Base-by-base conservation (phyloP, 2,888 invertebrate genomes). In the Teleogryllus oceanicus region DNA sequence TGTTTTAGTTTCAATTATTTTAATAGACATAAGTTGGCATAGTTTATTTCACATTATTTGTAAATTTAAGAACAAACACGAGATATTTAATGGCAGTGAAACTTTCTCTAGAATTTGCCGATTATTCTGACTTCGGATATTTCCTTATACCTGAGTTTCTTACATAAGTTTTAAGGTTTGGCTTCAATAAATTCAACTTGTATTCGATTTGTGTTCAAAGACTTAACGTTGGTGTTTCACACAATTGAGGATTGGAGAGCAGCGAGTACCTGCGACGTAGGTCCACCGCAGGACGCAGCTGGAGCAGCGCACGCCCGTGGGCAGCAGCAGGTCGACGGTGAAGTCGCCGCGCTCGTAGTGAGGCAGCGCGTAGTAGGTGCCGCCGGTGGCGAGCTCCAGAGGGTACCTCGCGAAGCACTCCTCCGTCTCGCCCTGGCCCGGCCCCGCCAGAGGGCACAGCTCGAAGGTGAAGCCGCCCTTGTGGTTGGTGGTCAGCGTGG, bases 261-360 rank as follows among this genome's bases (percentile, higher is more conserved):
- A 37, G 8, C 5, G 37, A 5, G 37, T 84, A 85, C 89, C 90
- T 21, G 87, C 86, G 2, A 84, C 84, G 82, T 90, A 91, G 62
- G 88, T 88, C 91, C 91, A 91, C 80, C 90, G 88, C 2, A 91
- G 84, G 0, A 90, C 89, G 83, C 91, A 90, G 76, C 89, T 89
- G 0, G 87, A 82, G 83, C 90, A 91, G n/a, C 84, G 87, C 20
- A 90, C 78, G 3, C 85, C 86, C 3, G 83, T 49, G 0, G 91
- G 91, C 16, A 90, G 85, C 51, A 83, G 82, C 4, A 88, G 83
- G 3, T 81, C 76, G 3, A 86, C 82, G 18, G 81, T 80, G 79
- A 85, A 84, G n/a, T 83, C 82, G 1, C 84, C 85, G 2, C 81
- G 51, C 49, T 84, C 82, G 11, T 81, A 80, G 11, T 77, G 81